A percentile compares a stretch with the other conserved stretches of the same genome.
Evolutionary conservation across 1,140 invertebrate genomes (phyloP).

Genomic region (Mamestra configurata): DNA sequence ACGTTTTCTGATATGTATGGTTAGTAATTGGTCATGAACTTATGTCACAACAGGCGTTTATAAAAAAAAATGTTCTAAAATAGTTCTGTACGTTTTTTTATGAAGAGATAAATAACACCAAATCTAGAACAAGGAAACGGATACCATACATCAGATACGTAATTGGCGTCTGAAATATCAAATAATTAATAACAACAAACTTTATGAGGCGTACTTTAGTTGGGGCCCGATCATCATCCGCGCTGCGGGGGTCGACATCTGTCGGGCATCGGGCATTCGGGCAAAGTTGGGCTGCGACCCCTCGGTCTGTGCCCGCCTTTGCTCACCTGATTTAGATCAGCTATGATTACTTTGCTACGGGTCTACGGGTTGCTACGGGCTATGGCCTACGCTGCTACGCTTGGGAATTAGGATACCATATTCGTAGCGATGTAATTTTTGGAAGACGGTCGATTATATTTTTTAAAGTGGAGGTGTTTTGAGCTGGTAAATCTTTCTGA

Average conservation of each 20-base stretch:
- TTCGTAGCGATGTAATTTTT: not conserved
- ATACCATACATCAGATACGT: slow-evolving; percentile 23
- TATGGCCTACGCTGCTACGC: not conserved
- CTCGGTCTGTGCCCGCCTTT: slow-evolving; percentile 44
- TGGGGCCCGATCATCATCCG: slow-evolving; percentile 70
- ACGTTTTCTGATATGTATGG: no score
- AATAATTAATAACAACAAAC: slow-evolving; percentile 66
- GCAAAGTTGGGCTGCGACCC: slow-evolving; percentile 32
- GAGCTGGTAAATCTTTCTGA: no score
- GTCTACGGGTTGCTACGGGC: not conserved
- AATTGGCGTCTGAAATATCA: slow-evolving; percentile 60
- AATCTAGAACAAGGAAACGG: slow-evolving; percentile 2
- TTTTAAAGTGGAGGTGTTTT: no score
- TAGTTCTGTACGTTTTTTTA: no score
- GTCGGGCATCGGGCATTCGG: slow-evolving; percentile 64
- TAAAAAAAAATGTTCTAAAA: no score
- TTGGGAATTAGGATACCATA: slow-evolving; percentile 24
- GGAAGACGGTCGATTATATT: not conserved
- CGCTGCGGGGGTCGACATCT: slow-evolving; percentile 79
- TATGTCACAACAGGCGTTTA: no score
- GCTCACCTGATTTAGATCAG: slow-evolving; percentile 58
- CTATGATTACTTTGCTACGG: slow-evolving; percentile 43
- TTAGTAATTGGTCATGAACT: not conserved
- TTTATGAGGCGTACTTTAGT: slow-evolving; percentile 65
- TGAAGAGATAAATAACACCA: not conserved